These are phyloP conservation scores for Clupea harengus DNA, from an alignment of 2,113 vertebrate genomes.

Conservation along the genomic window DNA sequence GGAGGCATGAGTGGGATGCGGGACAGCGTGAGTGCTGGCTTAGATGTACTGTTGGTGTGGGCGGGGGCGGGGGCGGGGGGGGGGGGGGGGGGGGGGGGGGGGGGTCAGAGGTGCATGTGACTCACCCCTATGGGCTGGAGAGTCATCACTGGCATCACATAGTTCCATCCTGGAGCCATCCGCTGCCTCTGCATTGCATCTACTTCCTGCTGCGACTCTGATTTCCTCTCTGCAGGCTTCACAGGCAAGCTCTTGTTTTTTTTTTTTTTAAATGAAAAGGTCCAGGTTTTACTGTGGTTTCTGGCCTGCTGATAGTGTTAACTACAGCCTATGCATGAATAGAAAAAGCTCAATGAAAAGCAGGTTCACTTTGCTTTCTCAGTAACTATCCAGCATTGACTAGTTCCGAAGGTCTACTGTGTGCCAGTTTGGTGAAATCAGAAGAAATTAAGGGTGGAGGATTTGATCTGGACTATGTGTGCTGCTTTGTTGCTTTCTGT, in stretches of 20 bases:
- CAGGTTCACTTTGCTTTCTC: not conserved
- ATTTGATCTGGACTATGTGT: too few relatives aligned
- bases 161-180: too few relatives aligned
- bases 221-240: not conserved
- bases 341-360: not conserved
- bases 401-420: not conserved
- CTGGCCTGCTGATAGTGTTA: not conserved
- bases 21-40: not conserved
- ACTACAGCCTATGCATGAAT: not conserved
- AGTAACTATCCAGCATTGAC: not conserved
- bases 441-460: too few relatives aligned
- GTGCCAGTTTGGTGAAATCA: too few relatives aligned
- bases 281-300: not conserved
- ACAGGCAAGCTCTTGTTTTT: not conserved
- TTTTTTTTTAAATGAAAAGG: too few relatives aligned
- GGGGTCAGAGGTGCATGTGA: not conserved
- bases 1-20: not conserved
- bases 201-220: not conserved
- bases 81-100: not conserved
- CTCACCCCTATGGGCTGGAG: too few relatives aligned
- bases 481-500: too few relatives aligned
- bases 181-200: too few relatives aligned
- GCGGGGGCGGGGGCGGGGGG: not conserved
- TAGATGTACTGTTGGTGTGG: not conserved
- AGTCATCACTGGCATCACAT: too few relatives aligned